Evolutionary conservation across 1,140 invertebrate genomes (phyloP).

Genomic region (Bombyx mandarina): DNA sequence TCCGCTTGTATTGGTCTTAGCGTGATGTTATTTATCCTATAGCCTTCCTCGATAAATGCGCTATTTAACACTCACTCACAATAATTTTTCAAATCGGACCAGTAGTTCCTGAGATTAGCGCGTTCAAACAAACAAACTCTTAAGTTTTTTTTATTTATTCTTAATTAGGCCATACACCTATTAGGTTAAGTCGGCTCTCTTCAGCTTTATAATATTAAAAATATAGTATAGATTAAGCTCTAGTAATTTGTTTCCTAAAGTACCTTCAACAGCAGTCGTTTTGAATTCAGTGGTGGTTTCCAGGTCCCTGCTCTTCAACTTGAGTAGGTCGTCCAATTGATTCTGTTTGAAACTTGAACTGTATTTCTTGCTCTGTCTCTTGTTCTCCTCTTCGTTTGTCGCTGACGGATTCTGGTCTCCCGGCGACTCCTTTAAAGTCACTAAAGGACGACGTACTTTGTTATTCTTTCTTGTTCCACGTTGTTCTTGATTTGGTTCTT

Average conservation of each 20-base stretch:
- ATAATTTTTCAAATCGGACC: too few species aligned
- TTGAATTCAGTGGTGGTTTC: slow-evolving; percentile 34
- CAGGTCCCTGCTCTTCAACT: slow-evolving; percentile 23
- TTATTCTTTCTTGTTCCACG: slow-evolving; percentile 17
- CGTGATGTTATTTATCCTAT: too few species aligned
- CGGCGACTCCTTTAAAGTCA: slow-evolving; percentile 27
- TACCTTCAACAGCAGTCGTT: slow-evolving; percentile 34
- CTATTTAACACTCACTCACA: too few species aligned
- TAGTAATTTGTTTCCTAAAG: slow-evolving; percentile 3
- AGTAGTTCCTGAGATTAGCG: too few species aligned
- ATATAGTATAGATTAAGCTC: too few species aligned
- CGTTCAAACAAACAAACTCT: too few species aligned
- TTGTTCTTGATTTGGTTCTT: slow-evolving; percentile 34
- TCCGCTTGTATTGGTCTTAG: too few species aligned
- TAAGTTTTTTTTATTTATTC: too few species aligned
- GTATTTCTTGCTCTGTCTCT: slow-evolving; percentile 60
- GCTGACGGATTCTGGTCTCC: slow-evolving; percentile 51
- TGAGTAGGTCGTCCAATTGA: slow-evolving; percentile 43
- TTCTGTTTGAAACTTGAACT: slow-evolving; percentile 54
- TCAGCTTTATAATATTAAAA: too few species aligned
- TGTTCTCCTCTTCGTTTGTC: slow-evolving; percentile 56
- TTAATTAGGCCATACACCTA: too few species aligned
- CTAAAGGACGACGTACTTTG: slow-evolving; percentile 39
- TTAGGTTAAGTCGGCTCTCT: too few species aligned
- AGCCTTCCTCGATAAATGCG: too few species aligned